Conservation (phyloP, 1,140 invertebrate genomes). For the Lerema accius region DNA sequence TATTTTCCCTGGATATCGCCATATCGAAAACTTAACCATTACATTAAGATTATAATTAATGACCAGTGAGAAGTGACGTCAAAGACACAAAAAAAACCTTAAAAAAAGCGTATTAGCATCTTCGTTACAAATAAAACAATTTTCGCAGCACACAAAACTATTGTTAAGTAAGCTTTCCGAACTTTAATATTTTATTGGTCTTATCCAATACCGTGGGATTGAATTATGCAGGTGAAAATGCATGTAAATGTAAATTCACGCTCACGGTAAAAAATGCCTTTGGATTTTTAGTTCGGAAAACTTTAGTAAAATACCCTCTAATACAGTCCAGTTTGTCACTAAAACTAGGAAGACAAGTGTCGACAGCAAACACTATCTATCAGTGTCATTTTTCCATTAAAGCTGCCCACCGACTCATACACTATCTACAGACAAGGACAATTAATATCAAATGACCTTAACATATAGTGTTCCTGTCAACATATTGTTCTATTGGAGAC, state of each 20-base stretch:
- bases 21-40: not conserved
- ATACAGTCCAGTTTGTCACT: too few relatives aligned
- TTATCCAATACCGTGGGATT: too few relatives aligned
- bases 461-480: not conserved
- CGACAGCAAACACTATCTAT: too few relatives aligned
- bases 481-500: not conserved
- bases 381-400: too few relatives aligned
- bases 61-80: constrained; percentile 12
- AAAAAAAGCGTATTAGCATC: constrained; percentile 26
- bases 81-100: constrained; percentile 5
- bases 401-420: too few relatives aligned
- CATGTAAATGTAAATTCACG: too few relatives aligned
- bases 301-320: too few relatives aligned
- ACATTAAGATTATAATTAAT: constrained; percentile 7
- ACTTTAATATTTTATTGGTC: not conserved
- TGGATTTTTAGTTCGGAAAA: too few relatives aligned
- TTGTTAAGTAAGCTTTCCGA: constrained; percentile 19
- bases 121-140: constrained; percentile 6
- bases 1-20: not conserved
- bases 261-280: too few relatives aligned
- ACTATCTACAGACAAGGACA: too few relatives aligned
- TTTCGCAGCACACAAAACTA: constrained; percentile 16
- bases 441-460: not conserved
- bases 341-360: too few relatives aligned
- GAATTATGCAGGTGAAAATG: too few relatives aligned